Base-by-base conservation (phyloP, 2,888 invertebrate species). In the Luffia ferchaultella region DNA sequence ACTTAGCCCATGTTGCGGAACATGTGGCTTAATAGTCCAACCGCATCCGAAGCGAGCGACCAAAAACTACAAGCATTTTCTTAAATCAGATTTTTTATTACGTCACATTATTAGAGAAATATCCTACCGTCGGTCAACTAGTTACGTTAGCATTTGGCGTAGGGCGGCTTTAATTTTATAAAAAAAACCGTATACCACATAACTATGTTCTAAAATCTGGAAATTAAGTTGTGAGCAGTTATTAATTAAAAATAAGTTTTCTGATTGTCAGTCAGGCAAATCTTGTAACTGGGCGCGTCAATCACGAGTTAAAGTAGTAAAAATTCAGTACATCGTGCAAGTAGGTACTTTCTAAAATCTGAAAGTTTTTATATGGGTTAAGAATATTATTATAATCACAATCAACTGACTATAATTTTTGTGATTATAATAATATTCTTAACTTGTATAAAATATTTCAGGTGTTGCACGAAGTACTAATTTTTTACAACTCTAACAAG, bases 231-330 rank as follows among this genome's bases (percentile, higher is more conserved):
- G 3, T 43, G 30, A 18, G 40, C 30, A 43, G 16, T 44, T 40
- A 49, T 42, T 49, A 49, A 49, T 49, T 48, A 42, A 20, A 46
- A 46, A 46, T 20, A 18, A 20, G 43, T 48, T 17, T 30, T 30
- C 44, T 16, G 41, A 48, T 48, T n/a, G 43, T 43, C 43, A 43
- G 43, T 43, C 43, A n/a, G n/a, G n/a, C n/a, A n/a, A n/a, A n/a
- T n/a, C n/a, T n/a, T n/a, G n/a, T n/a, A n/a, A n/a, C n/a, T n/a
- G n/a, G n/a, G n/a, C n/a, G 15, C 18, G 43, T 18, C 43, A 43
- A n/a, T 43, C 43, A 43, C 43, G n/a, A 3, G 43, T 43, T 43
- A 43, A 43, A 43, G 7, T 43, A 7, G 43, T 43, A 43, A 43
- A 43, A 43, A 43, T 7, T 43, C 43, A n/a, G 43, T 43, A 43